Evolutionary conservation across 1,140 invertebrate species (phyloP).

Genomic region (Cherax quadricarinatus): DNA sequence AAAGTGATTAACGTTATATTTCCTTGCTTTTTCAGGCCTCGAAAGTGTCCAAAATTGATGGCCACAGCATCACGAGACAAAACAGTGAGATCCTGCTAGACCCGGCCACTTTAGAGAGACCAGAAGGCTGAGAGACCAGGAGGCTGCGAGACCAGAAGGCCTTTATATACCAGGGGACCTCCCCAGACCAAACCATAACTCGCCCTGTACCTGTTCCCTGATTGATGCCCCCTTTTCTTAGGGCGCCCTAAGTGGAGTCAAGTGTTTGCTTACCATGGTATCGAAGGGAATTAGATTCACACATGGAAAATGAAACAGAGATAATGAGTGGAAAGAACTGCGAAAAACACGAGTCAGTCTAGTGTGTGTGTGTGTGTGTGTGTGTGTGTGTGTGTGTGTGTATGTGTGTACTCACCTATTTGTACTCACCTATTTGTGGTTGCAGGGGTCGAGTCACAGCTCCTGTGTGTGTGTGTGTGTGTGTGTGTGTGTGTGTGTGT

Average conservation of each 20-base stretch:
- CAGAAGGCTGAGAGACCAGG: conserved; percentile 14
- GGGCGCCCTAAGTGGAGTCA: not conserved
- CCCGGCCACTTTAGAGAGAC: conserved; percentile 37
- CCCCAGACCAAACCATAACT: not conserved
- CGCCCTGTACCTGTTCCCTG: not conserved
- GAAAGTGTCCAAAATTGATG: conserved; percentile 32
- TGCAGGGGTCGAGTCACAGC: no score
- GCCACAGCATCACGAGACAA: conserved; percentile 18
- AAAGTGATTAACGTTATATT: not conserved
- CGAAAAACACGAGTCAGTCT: no score
- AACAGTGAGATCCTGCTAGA: conserved; percentile 48
- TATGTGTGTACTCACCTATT: no score
- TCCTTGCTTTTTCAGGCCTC: conserved; percentile 22
- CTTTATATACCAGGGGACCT: not conserved
- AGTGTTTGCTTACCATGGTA: not conserved
- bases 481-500: no score
- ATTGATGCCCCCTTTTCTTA: not conserved
- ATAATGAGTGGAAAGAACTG: no score
- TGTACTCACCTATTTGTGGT: no score
- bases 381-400: no score
- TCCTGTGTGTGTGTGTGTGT: no score
- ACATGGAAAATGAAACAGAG: not conserved
- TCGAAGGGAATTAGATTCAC: not conserved
- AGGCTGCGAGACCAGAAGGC: conserved; percentile 6
- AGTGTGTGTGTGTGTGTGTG: no score